A percentile compares a stretch with the other conserved stretches of the same genome.
phyloP scores from a whole-genome alignment of 2,888 invertebrate species.

The Clostera curtula region DNA sequence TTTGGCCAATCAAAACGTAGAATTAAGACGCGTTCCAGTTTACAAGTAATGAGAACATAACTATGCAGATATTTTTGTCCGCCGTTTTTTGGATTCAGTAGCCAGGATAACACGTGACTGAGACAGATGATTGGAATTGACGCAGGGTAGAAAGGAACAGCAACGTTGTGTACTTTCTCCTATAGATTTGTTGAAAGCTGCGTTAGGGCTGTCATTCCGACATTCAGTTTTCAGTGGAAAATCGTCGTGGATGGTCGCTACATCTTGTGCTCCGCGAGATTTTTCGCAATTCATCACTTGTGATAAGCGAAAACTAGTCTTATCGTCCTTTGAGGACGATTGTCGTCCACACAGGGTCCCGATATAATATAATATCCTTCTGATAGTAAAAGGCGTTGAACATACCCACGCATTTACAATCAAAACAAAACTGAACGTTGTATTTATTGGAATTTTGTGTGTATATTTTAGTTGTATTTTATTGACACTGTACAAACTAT shows the following conservation, averaged over 20 bases:
- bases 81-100: constrained; percentile 33
- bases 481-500: no score
- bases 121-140: constrained; percentile 21
- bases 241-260: constrained; percentile 12
- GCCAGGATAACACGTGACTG: constrained; percentile 44
- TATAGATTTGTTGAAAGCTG: constrained; percentile 68
- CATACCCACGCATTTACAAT: constrained; percentile 10
- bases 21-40: constrained; percentile 29
- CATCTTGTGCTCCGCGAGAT: constrained; percentile 9
- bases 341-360: constrained; percentile 8
- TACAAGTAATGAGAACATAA: constrained; percentile 33
- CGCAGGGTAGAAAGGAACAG: constrained; percentile 32
- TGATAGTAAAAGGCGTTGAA: constrained; percentile 16
- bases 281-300: constrained; percentile 24
- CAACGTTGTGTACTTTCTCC: constrained; percentile 49
- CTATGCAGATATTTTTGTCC: constrained; percentile 37
- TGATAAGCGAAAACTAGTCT: constrained; percentile 18
- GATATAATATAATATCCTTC: constrained; percentile 11
- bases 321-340: constrained; percentile 18
- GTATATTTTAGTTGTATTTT: no score
- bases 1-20: constrained; percentile 17
- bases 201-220: constrained; percentile 17
- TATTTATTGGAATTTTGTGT: constrained; percentile 22
- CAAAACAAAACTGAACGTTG: constrained; percentile 22
- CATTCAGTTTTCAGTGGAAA: constrained; percentile 23